These are phyloP conservation scores for Muraenolepis orangiensis DNA, from an alignment of 2,797 vertebrate genomes.

Conservation along the genomic window DNA sequence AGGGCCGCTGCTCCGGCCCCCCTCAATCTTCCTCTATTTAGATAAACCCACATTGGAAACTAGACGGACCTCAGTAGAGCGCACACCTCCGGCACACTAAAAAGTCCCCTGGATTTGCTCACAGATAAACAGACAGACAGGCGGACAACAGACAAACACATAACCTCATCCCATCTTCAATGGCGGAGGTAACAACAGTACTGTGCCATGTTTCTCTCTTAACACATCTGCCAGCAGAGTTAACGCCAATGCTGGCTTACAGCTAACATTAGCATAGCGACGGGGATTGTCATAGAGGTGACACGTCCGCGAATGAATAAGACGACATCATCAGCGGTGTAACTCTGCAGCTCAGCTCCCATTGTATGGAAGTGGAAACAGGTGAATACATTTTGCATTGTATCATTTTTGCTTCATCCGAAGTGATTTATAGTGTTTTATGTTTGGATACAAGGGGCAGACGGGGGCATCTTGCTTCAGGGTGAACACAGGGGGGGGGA, in stretches of 20 bases:
- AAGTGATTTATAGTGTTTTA: background rate
- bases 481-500: background rate
- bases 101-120: too few relatives aligned
- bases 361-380: background rate
- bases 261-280: background rate
- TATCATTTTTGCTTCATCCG: background rate
- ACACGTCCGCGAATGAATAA: background rate
- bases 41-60: slow-evolving; percentile 24
- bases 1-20: slow-evolving; percentile 19
- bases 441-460: background rate
- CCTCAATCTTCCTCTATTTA: slow-evolving; percentile 29
- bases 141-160: too few relatives aligned
- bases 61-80: too few relatives aligned
- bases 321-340: background rate
- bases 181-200: too few relatives aligned
- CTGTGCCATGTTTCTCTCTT: too few relatives aligned
- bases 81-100: too few relatives aligned
- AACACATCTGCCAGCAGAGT: too few relatives aligned
- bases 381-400: too few relatives aligned
- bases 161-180: too few relatives aligned
- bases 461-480: background rate
- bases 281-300: background rate
- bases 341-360: background rate
- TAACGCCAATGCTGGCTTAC: background rate
- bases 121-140: too few relatives aligned